Base-by-base conservation (phyloP, 1,140 invertebrate genomes). In the Parapsyche elsis region DNA sequence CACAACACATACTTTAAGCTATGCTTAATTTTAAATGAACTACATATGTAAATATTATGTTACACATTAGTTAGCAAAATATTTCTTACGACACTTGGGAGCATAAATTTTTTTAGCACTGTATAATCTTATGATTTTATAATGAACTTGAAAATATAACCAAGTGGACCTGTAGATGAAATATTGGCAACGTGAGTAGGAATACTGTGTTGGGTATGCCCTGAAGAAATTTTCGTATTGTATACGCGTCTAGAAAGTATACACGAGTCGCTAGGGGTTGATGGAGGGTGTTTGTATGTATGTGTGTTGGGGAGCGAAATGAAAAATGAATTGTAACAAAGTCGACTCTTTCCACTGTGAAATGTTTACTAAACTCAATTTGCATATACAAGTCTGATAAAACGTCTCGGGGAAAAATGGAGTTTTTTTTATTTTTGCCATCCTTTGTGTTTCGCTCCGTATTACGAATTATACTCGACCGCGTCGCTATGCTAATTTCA, bases 241-340 rank as follows among this genome's bases (percentile, higher is more conserved):
- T 83, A 59, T 19, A 12, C 74, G 74, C n/a, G 23, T 30, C 73
- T n/a, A 49, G 14, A 16, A 64, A 23, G 44, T 10, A 10, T 44
- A 53, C 21, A 38, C 9, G 49, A n/a, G 49, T 46, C 23, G 59
- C 38, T 78, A 24, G 64, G 64, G 64, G 64, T 19, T 61, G 64
- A 81, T 61, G 70, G 9, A 57, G 24, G 59, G 16, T 16, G 57
- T 61, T 9, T 16, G 57, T 19, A 9, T 21, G 57, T 61, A 61
- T 21, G 16, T 61, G 21, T 16, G 57, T 9, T 21, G 78, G 81
- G 74, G 79, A 76, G 38, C 49, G 80, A 81, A 83, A 83, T 83
- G 82, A 83, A 80, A 83, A 81, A 83, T 83, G 82, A 83, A 83
- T 83, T 81, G 82, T 80, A 81, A 83, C 80, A 83, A 83, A 83